Evolutionary conservation across 2,888 invertebrate genomes (phyloP), one percentile per base, ranked within the genome.

Genomic region (Cataglyphis albicans): DNA sequence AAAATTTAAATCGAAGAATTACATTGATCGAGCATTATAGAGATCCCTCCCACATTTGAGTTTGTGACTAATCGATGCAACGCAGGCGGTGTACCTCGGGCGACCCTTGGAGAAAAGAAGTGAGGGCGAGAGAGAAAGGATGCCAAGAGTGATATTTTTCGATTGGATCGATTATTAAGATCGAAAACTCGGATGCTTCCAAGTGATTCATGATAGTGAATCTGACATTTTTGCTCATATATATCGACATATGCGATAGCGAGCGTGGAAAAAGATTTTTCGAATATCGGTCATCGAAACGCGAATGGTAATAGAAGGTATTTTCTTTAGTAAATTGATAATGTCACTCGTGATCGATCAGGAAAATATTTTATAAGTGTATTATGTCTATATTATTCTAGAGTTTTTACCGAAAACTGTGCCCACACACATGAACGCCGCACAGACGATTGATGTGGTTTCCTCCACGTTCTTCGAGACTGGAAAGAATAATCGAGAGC

Each of bases 61-160:
- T 64, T 38, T 38, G 64, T 12, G 38, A 21, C 38, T 41, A 21
- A 41, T 64, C 38, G 64, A 64, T 64, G 63, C 18, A n/a, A 64
- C 38, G 38, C 38, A 38, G n/a, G 12, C 64, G 52, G 7, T n/a
- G 52, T 52, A 52, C n/a, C 52, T 52, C 52, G 52, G n/a, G n/a
- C 7, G 52, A 52, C 52, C n/a, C 52, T 52, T 52, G 52, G 52
- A 52, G 52, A 52, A 52, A 52, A 52, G 52, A 52, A 52, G 52
- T 5, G n/a, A 52, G 52, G n/a, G 48, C 18, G 18, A 48, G 52
- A 52, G 52, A 52, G 52, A n/a, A 52, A n/a, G 52, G 52, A n/a
- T 52, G 52, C 52, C n/a, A 1, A 52, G 52, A n/a, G n/a, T 18
- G 44, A 5, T 3, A 52, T 52, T 52, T 52, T n/a, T n/a, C 48